Evolutionary conservation across 2,113 vertebrate species (phyloP).

Genomic region (Bubo bubo): DNA sequence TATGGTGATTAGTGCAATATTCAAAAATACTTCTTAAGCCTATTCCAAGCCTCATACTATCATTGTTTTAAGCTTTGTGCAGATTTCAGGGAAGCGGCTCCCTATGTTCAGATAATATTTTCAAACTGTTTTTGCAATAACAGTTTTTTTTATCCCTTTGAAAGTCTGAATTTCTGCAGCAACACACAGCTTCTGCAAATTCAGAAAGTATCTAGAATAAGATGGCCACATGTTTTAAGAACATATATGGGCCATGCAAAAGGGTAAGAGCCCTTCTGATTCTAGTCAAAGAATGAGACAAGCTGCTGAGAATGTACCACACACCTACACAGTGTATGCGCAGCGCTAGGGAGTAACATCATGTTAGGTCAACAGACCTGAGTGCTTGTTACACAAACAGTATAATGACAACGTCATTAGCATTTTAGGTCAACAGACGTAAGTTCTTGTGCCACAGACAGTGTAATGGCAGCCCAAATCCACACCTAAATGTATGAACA

Average conservation of each 20-base stretch:
- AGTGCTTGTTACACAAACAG: not conserved
- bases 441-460: not conserved
- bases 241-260: not conserved
- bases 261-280: not conserved
- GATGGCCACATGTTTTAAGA: not conserved
- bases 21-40: not conserved
- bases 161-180: not conserved
- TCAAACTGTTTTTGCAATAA: not conserved
- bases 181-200: not conserved
- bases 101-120: not conserved
- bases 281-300: not conserved
- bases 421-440: not conserved
- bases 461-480: not conserved
- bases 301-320: not conserved
- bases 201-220: not conserved
- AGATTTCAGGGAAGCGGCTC: not conserved
- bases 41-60: not conserved
- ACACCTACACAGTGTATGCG: rapidly evolving
- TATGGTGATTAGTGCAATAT: not conserved
- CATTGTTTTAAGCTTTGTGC: not conserved
- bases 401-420: no score
- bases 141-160: not conserved
- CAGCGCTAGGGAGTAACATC: rapidly evolving
- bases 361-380: not conserved
- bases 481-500: not conserved